These are phyloP conservation scores for Porites australiensis DNA, from an alignment of 64 coral and sea anemone genomes.

Conservation along the genomic window DNA sequence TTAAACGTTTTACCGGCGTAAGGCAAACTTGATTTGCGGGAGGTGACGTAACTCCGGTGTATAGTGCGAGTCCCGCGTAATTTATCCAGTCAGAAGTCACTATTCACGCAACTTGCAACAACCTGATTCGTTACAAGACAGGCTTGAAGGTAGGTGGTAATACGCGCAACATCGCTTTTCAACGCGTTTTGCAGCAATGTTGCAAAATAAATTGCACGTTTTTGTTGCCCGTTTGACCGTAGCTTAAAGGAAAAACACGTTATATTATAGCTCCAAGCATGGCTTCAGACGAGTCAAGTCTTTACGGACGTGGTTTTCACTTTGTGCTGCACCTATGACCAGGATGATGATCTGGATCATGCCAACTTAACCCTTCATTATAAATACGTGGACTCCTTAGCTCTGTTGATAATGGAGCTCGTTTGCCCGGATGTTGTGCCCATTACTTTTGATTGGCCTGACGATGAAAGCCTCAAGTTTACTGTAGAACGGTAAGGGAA, in stretches of 20 bases:
- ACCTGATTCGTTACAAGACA: too few relatives aligned
- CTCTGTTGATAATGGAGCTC: constrained; percentile 78
- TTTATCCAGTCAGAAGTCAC: too few relatives aligned
- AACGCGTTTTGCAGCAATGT: too few relatives aligned
- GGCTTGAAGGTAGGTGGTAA: too few relatives aligned
- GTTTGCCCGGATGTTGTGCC: constrained; percentile 88
- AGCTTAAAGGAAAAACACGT: neutral
- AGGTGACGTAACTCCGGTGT: too few relatives aligned
- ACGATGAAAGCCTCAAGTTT: constrained; percentile 86
- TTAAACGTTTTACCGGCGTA: too few relatives aligned
- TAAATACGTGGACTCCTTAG: constrained; percentile 76
- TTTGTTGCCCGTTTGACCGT: too few relatives aligned
- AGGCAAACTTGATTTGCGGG: too few relatives aligned
- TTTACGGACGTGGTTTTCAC: constrained; percentile 61
- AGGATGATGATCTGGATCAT: neutral
- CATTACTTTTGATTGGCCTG: constrained; percentile 81
- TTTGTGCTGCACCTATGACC: constrained; percentile 41
- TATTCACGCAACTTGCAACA: too few relatives aligned
- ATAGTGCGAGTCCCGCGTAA: too few relatives aligned
- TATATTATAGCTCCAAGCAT: neutral
- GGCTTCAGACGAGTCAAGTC: constrained; percentile 60
- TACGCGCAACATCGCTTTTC: too few relatives aligned
- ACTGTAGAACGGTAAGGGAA: constrained; percentile 81
- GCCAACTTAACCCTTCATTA: constrained; percentile 64
- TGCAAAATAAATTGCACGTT: too few relatives aligned